These are phyloP conservation scores for Zygothrica quintamaculata DNA, from an alignment of 2,888 invertebrate species.

Conservation along the genomic window DNA sequence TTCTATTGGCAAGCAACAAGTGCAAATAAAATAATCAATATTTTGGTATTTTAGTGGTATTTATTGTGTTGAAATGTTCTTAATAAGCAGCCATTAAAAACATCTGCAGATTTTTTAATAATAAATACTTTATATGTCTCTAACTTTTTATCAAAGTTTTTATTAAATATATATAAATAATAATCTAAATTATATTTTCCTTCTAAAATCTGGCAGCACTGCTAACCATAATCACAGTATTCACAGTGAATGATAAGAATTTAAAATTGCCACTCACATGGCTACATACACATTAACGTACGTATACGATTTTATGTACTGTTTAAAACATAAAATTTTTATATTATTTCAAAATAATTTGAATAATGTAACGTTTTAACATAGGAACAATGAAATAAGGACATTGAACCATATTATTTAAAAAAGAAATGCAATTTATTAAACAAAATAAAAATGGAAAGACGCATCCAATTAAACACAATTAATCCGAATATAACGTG, in stretches of 20 bases:
- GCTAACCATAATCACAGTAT: conserved; percentile 23
- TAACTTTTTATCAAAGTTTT: too few species aligned
- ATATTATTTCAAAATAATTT: too few species aligned
- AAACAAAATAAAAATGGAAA: conserved; percentile 95
- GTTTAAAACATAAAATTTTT: conserved; percentile 79
- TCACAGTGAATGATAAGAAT: conserved; percentile 34
- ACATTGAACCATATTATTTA: too few species aligned
- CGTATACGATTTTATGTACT: too few species aligned
- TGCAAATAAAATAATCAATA: conserved; percentile 51
- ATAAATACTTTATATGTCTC: too few species aligned
- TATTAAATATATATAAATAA: too few species aligned
- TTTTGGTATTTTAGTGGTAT: conserved; percentile 38
- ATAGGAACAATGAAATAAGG: too few species aligned
- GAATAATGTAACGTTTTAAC: too few species aligned
- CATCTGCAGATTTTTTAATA: too few species aligned
- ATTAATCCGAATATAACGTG: conserved; percentile 98
- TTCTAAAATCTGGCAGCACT: conserved; percentile 40
- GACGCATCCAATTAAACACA: conserved; percentile 95
- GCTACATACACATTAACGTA: conserved; percentile 61
- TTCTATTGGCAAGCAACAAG: conserved; percentile 43
- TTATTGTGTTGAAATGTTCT: conserved; percentile 11
- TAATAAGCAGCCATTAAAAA: too few species aligned
- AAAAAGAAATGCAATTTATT: too few species aligned
- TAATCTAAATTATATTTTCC: too few species aligned
- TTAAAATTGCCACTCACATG: conserved; percentile 38